Percentiles rank a stretch among this genome's conserved stretches.
Conservation (phyloP, 1,140 invertebrate species). For the Drosophila suzukii region DNA sequence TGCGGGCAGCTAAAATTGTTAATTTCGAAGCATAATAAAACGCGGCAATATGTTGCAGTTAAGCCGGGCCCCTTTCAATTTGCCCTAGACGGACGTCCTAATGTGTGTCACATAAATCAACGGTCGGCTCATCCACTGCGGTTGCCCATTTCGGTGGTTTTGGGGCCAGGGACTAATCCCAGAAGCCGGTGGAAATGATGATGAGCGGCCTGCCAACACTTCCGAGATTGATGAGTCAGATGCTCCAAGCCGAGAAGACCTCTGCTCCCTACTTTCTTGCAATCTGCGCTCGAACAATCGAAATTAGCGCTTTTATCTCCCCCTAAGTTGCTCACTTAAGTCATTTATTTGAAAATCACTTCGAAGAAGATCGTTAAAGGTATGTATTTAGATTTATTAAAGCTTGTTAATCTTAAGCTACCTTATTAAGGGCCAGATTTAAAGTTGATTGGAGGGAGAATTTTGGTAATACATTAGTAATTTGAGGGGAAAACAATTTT, state of each 20-base stretch:
- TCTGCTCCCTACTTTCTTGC: background rate
- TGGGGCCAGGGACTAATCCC: background rate
- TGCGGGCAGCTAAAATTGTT: constrained; percentile 55
- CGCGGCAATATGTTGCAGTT: constrained; percentile 55
- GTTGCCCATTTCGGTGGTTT: constrained; percentile 2
- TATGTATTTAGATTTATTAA: background rate
- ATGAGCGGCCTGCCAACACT: constrained; percentile 47
- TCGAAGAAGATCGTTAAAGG: background rate
- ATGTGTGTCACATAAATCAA: constrained; percentile 70
- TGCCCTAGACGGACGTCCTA: constrained; percentile 37
- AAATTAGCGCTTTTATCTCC: background rate
- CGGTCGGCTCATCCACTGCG: background rate
- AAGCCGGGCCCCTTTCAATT: constrained; percentile 58
- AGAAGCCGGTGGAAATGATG: constrained; percentile 35
- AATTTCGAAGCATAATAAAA: constrained; percentile 72
- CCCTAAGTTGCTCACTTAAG: constrained; percentile 59
- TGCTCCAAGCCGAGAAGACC: background rate
- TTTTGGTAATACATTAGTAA: too few relatives aligned
- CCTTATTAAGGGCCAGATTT: background rate
- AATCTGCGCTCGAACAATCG: background rate
- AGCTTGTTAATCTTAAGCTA: too few relatives aligned
- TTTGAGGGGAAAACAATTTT: too few relatives aligned
- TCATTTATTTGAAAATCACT: constrained; percentile 45
- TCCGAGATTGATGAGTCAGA: constrained; percentile 22
- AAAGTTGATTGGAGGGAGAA: background rate